Conservation (phyloP, 2,797 vertebrate species). For the Phrynocephalus vlangalii region DNA sequence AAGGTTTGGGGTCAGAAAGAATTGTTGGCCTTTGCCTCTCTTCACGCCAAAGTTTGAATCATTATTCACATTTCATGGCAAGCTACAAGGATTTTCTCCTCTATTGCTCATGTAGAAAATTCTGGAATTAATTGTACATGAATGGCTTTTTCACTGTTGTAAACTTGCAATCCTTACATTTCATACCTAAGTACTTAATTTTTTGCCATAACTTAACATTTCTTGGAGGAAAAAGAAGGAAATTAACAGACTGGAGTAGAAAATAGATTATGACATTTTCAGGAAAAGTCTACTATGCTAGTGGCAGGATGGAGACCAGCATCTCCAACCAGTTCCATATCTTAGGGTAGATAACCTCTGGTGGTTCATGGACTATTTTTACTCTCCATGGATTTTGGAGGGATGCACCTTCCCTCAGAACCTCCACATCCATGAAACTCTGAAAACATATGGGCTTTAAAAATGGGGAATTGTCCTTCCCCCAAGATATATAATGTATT, state of each 20-base stretch:
- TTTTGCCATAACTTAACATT: slow-evolving; percentile 22
- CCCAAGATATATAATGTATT: too few species aligned
- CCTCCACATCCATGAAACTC: too few species aligned
- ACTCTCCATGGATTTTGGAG: too few species aligned
- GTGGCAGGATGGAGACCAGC: background rate
- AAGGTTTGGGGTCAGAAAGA: background rate
- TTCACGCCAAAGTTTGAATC: background rate
- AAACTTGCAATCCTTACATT: background rate
- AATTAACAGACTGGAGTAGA: background rate
- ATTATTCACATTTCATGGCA: slow-evolving; percentile 20
- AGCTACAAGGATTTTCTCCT: slow-evolving; percentile 31
- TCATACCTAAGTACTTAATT: slow-evolving; percentile 28
- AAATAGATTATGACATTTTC: background rate
- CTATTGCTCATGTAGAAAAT: background rate
- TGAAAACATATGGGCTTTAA: too few species aligned
- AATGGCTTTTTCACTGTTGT: background rate
- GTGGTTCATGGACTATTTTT: too few species aligned
- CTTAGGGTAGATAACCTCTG: too few species aligned
- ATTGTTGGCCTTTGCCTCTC: background rate
- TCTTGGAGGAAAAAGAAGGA: background rate
- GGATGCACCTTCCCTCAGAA: too few species aligned
- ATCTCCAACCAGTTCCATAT: too few species aligned
- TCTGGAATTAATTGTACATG: background rate
- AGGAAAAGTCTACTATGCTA: background rate
- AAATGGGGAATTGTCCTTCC: too few species aligned